A percentile compares a stretch with the other conserved stretches of the same genome.
Evolutionary conservation across 2,113 vertebrate genomes (phyloP).

Genomic region (Stegastes partitus): DNA sequence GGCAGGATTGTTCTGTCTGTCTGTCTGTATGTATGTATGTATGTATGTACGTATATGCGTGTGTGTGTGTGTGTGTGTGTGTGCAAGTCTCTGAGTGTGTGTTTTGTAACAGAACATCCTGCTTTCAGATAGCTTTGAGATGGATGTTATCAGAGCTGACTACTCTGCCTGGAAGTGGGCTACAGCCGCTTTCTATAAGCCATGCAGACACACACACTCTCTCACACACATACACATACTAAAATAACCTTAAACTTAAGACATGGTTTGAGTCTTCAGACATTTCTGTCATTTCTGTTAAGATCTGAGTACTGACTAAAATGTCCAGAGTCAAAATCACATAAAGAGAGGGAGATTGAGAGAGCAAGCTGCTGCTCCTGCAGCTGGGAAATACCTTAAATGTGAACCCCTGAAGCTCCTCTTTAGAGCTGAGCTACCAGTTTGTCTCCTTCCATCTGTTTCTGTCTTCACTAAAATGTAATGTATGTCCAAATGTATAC

Average conservation of each 20-base stretch:
- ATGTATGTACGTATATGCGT: no score
- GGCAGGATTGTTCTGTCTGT: background rate
- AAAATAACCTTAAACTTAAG: background rate
- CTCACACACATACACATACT: background rate
- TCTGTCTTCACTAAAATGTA: background rate
- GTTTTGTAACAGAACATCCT: slow-evolving; percentile 39
- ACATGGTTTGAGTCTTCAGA: background rate
- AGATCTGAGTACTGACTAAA: background rate
- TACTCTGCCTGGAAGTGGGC: slow-evolving; percentile 7
- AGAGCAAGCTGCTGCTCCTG: slow-evolving; percentile 10
- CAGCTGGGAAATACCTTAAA: slow-evolving; percentile 49
- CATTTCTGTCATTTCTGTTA: background rate
- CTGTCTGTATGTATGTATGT: background rate
- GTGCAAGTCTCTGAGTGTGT: no score
- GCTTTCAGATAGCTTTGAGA: slow-evolving; percentile 50
- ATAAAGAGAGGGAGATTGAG: background rate
- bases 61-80: no score
- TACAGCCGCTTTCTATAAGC: background rate
- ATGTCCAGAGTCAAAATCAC: no score
- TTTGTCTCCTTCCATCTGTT: slow-evolving; percentile 20
- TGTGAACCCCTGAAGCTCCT: slow-evolving; percentile 28
- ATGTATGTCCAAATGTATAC: slow-evolving; percentile 2
- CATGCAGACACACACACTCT: background rate
- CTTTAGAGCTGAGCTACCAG: slow-evolving; percentile 28
- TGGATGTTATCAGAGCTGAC: slow-evolving; percentile 46